A percentile compares a stretch with the other conserved stretches of the same genome.
Evolutionary conservation across 2,888 invertebrate species (phyloP).

Genomic region (Alloplasta piceator): DNA sequence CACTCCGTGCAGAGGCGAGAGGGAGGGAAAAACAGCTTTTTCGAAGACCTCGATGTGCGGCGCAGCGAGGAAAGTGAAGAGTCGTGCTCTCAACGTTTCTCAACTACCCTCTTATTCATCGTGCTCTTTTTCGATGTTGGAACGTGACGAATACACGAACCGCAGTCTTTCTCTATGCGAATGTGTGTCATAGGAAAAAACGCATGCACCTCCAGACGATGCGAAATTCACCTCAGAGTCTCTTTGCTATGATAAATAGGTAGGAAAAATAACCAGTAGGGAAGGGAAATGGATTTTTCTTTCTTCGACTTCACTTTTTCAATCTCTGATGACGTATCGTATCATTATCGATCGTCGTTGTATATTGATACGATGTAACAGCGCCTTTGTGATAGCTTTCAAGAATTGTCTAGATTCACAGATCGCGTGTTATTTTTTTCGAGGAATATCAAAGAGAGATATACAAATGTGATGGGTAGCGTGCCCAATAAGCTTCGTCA

Average conservation of each 20-base stretch:
- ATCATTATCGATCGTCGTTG: too few species aligned
- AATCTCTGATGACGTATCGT: too few species aligned
- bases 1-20: not conserved
- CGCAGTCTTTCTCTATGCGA: constrained; percentile 20
- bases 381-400: constrained; percentile 8
- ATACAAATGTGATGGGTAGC: constrained; percentile 54
- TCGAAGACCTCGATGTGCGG: constrained; percentile 38
- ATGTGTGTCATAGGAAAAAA: constrained; percentile 10
- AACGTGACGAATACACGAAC: constrained; percentile 36
- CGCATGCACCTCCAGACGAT: too few species aligned
- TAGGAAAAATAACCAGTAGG: too few species aligned
- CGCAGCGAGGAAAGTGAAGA: constrained; percentile 37
- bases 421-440: constrained; percentile 30
- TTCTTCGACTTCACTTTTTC: too few species aligned
- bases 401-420: constrained; percentile 13
- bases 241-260: too few species aligned
- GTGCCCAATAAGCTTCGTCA: constrained; percentile 14
- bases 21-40: constrained; percentile 29
- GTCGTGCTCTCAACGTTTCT: constrained; percentile 35
- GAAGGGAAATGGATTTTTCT: too few species aligned
- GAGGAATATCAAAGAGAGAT: not conserved
- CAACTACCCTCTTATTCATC: constrained; percentile 11
- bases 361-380: too few species aligned
- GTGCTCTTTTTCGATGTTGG: not conserved
- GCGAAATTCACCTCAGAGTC: too few species aligned